Evolutionary conservation across 2,797 vertebrate species (phyloP), one percentile per base, ranked within the genome.

Genomic region (Xenops minutus): DNA sequence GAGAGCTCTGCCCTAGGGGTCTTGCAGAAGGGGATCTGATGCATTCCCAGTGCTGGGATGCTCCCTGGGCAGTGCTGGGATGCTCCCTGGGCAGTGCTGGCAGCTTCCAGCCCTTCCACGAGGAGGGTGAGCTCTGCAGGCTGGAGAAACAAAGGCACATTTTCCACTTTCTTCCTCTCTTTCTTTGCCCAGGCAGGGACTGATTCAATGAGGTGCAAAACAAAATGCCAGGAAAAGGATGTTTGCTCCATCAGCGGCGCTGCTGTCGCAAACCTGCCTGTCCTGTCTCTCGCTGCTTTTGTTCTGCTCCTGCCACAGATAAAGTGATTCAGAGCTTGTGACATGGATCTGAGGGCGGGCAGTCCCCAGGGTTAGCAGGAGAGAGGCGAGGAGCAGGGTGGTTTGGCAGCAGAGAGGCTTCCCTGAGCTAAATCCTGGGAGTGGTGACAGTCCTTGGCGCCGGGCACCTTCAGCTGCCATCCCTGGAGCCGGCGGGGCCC

Each of bases 251-350:
- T 3, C 79, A 85, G 66, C 5, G 39, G 66, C 72, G 27, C 59
- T 46, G 63, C 61, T 61, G 62, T n/a, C 10, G 9, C 79, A 44
- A 10, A 80, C 64, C 76, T 71, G 78, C 68, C 56, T 5, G 46
- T 39, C 77, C 7, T 58, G 5, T 84, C 92, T 64, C 78, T 37
- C 39, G 55, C 48, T 39, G 66, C 71, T 93, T 89, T 95, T 85
- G 73, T 94, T 84, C 56, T 77, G 95, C 96, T 97, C 85, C 96
- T 97, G 92, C 95, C 96, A 95, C 86, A 85, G 96, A 95, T 96
- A 78, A 93, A 90, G 72, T 84, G 97, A 91, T 97, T 96, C 95
- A 90, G 97, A 96, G 97, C 82, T 90, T 89, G 87, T 96, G 76
- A 26, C 82, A 58, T 74, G 89, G 92, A 67, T 89, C 88, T 21